Conservation (phyloP, 2,888 invertebrate genomes). For the Melinaea marsaeus region DNA sequence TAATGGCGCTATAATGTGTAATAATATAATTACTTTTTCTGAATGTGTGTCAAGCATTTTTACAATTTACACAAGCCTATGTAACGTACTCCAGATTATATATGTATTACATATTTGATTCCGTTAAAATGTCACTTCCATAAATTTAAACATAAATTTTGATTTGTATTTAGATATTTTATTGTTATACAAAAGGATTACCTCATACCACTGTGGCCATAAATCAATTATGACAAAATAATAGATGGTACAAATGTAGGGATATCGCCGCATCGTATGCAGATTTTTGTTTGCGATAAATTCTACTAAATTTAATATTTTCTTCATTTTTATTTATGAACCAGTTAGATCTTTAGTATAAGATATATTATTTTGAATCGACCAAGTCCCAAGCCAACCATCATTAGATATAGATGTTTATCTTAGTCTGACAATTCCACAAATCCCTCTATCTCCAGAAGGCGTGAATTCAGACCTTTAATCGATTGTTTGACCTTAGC, state of each 20-base stretch:
- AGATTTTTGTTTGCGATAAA: no score
- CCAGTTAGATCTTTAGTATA: no score
- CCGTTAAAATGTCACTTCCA: not conserved
- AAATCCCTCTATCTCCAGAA: constrained; percentile 3
- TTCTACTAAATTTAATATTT: not conserved
- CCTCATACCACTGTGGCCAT: not conserved
- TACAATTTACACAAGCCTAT: no score
- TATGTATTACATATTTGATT: no score
- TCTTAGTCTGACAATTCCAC: constrained; percentile 10
- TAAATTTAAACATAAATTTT: not conserved
- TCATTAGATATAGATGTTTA: constrained; percentile 8
- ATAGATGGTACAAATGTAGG: not conserved
- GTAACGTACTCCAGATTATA: not conserved
- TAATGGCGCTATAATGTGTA: no score
- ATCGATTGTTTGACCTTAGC: constrained; percentile 12
- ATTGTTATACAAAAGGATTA: not conserved
- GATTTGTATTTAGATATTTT: not conserved
- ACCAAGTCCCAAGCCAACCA: not conserved
- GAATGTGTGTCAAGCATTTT: no score
- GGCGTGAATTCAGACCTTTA: constrained; percentile 9
- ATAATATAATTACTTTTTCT: no score
- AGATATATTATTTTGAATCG: not conserved
- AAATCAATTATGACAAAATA: constrained; percentile 3
- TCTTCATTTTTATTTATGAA: not conserved
- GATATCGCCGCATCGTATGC: no score